Conservation (phyloP, 2,888 invertebrate genomes). For the Harpagoxenus sublaevis region DNA sequence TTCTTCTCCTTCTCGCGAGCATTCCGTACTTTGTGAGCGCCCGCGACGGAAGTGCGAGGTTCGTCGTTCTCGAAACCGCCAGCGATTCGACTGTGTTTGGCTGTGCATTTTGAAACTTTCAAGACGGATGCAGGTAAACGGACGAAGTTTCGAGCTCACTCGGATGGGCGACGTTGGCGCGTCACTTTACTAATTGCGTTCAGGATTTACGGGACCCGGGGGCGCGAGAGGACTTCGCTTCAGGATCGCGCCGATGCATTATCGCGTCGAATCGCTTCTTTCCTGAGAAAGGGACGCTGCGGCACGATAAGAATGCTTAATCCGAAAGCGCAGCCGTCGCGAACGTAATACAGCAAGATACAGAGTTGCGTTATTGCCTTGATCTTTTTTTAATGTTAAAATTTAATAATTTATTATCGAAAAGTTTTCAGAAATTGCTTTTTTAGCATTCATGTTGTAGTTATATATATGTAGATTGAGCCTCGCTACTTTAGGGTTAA, state of each 20-base stretch:
- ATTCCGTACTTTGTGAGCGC: slow-evolving; percentile 23
- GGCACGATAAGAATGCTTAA: slow-evolving; percentile 23
- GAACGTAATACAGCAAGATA: neutral
- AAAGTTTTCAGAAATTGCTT: neutral
- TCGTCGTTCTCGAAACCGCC: slow-evolving; percentile 49
- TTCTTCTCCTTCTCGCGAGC: slow-evolving; percentile 50
- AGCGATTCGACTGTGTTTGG: slow-evolving; percentile 48
- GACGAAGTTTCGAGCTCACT: slow-evolving; percentile 51
- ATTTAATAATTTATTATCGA: neutral
- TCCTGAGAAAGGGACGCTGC: neutral
- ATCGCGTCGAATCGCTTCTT: slow-evolving; percentile 13
- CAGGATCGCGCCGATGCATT: slow-evolving; percentile 38
- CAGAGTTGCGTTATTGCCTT: neutral
- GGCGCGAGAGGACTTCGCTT: slow-evolving; percentile 3
- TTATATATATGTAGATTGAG: neutral
- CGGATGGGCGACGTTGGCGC: slow-evolving; percentile 29
- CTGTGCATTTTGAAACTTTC: slow-evolving; percentile 59
- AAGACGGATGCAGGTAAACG: slow-evolving; percentile 59
- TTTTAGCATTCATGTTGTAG: neutral
- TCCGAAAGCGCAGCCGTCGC: neutral
- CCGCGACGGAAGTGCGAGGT: slow-evolving; percentile 44
- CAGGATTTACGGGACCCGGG: slow-evolving; percentile 46
- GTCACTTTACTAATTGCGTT: slow-evolving; percentile 61
- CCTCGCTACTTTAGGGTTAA: slow-evolving; percentile 7
- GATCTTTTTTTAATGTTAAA: neutral